phyloP scores from a whole-genome alignment of 2,113 vertebrate genomes.

The Glareola pratincola region DNA sequence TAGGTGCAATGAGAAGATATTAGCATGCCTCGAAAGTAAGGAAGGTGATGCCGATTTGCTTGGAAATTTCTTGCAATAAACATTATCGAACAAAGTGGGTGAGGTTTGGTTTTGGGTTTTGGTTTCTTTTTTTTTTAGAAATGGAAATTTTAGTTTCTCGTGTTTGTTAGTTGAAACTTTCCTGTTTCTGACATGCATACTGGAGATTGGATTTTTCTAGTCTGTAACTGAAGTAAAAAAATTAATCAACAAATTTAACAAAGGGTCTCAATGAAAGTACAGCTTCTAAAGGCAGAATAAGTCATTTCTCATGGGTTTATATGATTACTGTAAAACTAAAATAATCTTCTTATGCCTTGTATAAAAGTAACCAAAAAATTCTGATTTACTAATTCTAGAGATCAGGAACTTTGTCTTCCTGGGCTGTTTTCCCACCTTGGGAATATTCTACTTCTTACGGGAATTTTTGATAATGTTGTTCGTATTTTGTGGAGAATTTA shows the following conservation, averaged over 20 bases:
- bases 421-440: neutral
- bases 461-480: neutral
- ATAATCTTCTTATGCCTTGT: neutral
- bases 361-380: neutral
- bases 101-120: neutral
- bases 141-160: neutral
- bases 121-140: neutral
- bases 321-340: neutral
- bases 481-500: neutral
- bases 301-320: neutral
- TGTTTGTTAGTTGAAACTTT: neutral
- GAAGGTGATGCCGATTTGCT: neutral
- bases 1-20: neutral
- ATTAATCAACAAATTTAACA: neutral
- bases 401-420: neutral
- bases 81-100: neutral
- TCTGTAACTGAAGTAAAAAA: neutral
- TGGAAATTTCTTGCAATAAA: neutral
- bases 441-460: neutral
- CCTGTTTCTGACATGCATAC: neutral
- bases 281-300: neutral
- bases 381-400: neutral
- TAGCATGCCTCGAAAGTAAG: neutral
- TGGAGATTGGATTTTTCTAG: neutral
- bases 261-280: neutral